These are phyloP conservation scores for Spodoptera littoralis DNA, from an alignment of 2,888 invertebrate species.

Conservation along the genomic window DNA sequence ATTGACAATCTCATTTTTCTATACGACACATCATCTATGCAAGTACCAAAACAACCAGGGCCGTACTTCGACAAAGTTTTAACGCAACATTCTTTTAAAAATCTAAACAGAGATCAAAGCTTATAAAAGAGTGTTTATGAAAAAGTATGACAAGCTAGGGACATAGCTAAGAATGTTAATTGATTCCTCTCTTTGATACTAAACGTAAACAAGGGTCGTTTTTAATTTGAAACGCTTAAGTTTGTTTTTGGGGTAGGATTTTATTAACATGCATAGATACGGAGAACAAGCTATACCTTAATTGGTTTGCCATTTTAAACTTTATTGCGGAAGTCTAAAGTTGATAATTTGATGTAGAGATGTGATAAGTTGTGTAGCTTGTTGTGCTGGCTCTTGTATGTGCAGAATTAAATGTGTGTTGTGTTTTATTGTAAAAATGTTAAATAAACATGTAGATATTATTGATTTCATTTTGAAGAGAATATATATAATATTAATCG, in stretches of 20 bases:
- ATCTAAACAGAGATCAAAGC: slow-evolving; percentile 67
- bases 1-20: too few relatives aligned
- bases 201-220: slow-evolving; percentile 76
- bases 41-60: not conserved
- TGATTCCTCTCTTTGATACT: slow-evolving; percentile 74
- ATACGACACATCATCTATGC: too few relatives aligned
- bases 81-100: slow-evolving; percentile 62
- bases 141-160: slow-evolving; percentile 70
- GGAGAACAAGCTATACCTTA: not conserved
- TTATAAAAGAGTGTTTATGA: slow-evolving; percentile 69
- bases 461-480: too few relatives aligned
- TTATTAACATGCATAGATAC: slow-evolving; percentile 3
- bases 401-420: too few relatives aligned
- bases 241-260: slow-evolving; percentile 54
- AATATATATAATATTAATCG: too few relatives aligned
- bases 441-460: too few relatives aligned
- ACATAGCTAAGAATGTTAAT: slow-evolving; percentile 73
- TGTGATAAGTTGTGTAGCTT: too few relatives aligned
- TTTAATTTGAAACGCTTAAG: slow-evolving; percentile 73
- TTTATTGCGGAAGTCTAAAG: too few relatives aligned
- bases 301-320: too few relatives aligned
- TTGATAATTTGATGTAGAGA: too few relatives aligned
- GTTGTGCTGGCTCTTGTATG: too few relatives aligned
- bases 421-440: too few relatives aligned
- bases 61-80: slow-evolving; percentile 64